Evolutionary conservation across 2,797 vertebrate genomes (phyloP).

Genomic region (Chelon labrosus): DNA sequence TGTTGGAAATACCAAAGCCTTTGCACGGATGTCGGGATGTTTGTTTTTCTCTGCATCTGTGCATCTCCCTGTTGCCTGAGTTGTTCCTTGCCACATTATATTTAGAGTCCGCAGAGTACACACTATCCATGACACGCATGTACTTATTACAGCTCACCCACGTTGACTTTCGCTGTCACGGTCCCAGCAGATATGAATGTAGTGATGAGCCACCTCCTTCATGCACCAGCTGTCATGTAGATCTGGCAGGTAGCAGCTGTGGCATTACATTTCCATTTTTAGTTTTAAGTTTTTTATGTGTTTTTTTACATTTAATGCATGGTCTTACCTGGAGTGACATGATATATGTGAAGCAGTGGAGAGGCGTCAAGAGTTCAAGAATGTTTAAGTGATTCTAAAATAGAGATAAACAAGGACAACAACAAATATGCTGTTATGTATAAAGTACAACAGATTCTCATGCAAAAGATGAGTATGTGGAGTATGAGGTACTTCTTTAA

Average conservation of each 20-base stretch:
- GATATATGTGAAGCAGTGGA: slow-evolving; percentile 25
- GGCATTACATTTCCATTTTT: slow-evolving; percentile 51
- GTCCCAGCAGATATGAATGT: slow-evolving; percentile 49
- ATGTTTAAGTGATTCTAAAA: background rate
- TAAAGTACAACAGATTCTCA: background rate
- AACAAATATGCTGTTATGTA: background rate
- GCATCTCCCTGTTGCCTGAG: slow-evolving; percentile 26
- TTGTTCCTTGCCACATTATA: slow-evolving; percentile 33
- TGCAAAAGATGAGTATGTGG: slow-evolving; percentile 4
- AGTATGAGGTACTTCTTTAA: background rate
- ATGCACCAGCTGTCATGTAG: slow-evolving; percentile 55
- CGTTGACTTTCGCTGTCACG: slow-evolving; percentile 48
- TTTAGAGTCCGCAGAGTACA: slow-evolving; percentile 37
- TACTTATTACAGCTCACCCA: slow-evolving; percentile 51
- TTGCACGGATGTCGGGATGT: slow-evolving; percentile 31
- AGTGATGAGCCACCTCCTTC: slow-evolving; percentile 58
- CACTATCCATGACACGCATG: slow-evolving; percentile 50
- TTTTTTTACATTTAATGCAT: slow-evolving; percentile 50
- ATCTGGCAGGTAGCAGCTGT: slow-evolving; percentile 56
- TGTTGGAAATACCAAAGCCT: slow-evolving; percentile 32
- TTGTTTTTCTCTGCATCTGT: slow-evolving; percentile 39
- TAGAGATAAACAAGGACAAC: background rate
- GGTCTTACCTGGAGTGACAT: slow-evolving; percentile 24
- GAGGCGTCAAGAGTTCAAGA: slow-evolving; percentile 18
- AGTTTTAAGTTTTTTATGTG: background rate